phyloP scores from a whole-genome alignment of 2,797 vertebrate species.

The Furcifer pardalis region DNA sequence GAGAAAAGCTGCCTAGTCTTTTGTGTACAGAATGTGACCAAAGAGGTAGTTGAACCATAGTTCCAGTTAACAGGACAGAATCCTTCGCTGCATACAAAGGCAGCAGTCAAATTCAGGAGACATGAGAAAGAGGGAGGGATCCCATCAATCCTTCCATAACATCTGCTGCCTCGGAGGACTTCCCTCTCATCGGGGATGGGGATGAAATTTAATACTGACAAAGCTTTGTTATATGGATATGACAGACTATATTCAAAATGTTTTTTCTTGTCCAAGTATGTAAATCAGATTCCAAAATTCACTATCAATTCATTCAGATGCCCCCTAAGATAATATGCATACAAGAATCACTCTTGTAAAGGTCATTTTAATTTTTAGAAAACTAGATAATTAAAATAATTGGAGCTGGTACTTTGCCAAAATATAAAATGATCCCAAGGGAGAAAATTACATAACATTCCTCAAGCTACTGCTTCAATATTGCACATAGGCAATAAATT shows the following conservation, averaged over 20 bases:
- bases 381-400: conserved; percentile 61
- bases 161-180: background rate
- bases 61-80: background rate
- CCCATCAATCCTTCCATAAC: background rate
- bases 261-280: conserved; percentile 42
- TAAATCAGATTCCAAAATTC: conserved; percentile 42
- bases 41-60: background rate
- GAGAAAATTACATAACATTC: conserved; percentile 59
- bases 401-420: conserved; percentile 63
- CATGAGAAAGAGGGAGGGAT: too few species aligned
- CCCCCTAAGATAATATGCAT: background rate
- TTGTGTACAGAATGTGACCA: background rate
- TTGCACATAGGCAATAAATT: conserved; percentile 59
- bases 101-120: background rate
- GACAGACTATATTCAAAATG: conserved; percentile 39
- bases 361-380: background rate
- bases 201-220: background rate
- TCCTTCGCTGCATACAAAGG: background rate
- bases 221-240: conserved; percentile 18
- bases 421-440: conserved; percentile 58
- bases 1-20: background rate
- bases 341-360: background rate
- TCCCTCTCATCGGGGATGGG: background rate
- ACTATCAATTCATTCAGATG: background rate
- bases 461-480: conserved; percentile 64